Conservation (phyloP, 2,888 invertebrate genomes). For the Colletes collaris region DNA sequence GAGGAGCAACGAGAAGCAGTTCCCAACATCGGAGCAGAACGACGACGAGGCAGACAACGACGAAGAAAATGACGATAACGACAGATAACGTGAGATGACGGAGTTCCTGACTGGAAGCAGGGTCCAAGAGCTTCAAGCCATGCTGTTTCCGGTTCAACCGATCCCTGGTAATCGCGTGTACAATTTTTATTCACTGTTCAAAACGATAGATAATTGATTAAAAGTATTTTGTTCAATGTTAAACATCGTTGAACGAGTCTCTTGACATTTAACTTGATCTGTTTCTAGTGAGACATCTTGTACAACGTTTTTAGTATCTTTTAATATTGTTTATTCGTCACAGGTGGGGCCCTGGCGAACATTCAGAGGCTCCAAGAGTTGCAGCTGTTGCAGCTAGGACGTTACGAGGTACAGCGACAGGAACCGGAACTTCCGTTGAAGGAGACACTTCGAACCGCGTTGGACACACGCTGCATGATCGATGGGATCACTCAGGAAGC, state of each 20-base stretch:
- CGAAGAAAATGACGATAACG: slow-evolving; percentile 35
- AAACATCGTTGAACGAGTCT: too few species aligned
- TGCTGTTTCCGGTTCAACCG: slow-evolving; percentile 85
- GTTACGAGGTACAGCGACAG: slow-evolving; percentile 42
- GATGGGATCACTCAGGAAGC: slow-evolving; percentile 88
- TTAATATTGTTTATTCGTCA: not conserved
- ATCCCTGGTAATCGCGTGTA: slow-evolving; percentile 72
- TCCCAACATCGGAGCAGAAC: not conserved
- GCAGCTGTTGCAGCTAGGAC: slow-evolving; percentile 54
- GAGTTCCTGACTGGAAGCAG: slow-evolving; percentile 78
- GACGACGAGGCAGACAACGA: not conserved
- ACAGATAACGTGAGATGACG: slow-evolving; percentile 73
- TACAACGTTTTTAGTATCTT: not conserved
- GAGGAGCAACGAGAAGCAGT: slow-evolving; percentile 9
- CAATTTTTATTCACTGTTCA: too few species aligned
- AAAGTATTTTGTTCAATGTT: too few species aligned
- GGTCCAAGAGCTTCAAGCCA: slow-evolving; percentile 88
- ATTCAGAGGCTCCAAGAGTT: slow-evolving; percentile 55
- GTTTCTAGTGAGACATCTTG: too few species aligned
- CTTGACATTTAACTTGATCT: too few species aligned
- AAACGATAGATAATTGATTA: too few species aligned
- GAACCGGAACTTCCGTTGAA: slow-evolving; percentile 56
- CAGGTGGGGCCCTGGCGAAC: slow-evolving; percentile 55
- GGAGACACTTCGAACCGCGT: slow-evolving; percentile 69
- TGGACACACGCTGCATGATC: slow-evolving; percentile 68